Conservation (phyloP, 2,113 vertebrate species). For the Syngnathus typhle region DNA sequence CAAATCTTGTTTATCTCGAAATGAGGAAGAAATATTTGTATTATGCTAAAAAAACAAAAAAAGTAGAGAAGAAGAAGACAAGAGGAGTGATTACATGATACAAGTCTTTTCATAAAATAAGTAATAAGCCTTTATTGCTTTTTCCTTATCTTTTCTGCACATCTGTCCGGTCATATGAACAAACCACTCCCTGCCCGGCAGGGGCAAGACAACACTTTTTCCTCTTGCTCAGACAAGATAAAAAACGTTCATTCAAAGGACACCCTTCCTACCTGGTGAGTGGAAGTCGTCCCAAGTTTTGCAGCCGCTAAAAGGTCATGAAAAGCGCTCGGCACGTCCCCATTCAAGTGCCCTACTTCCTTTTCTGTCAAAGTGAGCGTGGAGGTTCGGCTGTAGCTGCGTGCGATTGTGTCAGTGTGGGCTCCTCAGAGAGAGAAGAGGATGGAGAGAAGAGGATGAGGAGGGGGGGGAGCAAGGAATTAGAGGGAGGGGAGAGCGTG, state of each 20-base stretch:
- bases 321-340: slow-evolving; percentile 53
- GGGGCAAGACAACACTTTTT: slow-evolving; percentile 20
- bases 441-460: slow-evolving; percentile 21
- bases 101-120: slow-evolving; percentile 34
- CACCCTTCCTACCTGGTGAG: slow-evolving; percentile 49
- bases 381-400: slow-evolving; percentile 42
- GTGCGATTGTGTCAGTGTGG: slow-evolving; percentile 55
- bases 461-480: slow-evolving; percentile 21
- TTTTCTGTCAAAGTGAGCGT: slow-evolving; percentile 52
- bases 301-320: slow-evolving; percentile 52
- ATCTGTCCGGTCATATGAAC: slow-evolving; percentile 20
- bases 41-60: slow-evolving; percentile 2
- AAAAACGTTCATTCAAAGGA: neutral
- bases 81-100: slow-evolving; percentile 9
- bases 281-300: slow-evolving; percentile 53
- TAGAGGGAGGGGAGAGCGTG: slow-evolving; percentile 32
- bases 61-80: neutral
- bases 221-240: neutral
- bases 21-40: slow-evolving; percentile 11
- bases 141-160: slow-evolving; percentile 39
- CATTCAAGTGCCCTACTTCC: slow-evolving; percentile 65
- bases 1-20: slow-evolving; percentile 14
- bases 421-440: slow-evolving; percentile 36
- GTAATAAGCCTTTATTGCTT: slow-evolving; percentile 47
- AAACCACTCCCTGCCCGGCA: slow-evolving; percentile 39